Percentiles rank a stretch among this genome's conserved stretches.
Conservation (phyloP, 92 coral and sea anemone species). For the Epizoanthus scotinus region DNA sequence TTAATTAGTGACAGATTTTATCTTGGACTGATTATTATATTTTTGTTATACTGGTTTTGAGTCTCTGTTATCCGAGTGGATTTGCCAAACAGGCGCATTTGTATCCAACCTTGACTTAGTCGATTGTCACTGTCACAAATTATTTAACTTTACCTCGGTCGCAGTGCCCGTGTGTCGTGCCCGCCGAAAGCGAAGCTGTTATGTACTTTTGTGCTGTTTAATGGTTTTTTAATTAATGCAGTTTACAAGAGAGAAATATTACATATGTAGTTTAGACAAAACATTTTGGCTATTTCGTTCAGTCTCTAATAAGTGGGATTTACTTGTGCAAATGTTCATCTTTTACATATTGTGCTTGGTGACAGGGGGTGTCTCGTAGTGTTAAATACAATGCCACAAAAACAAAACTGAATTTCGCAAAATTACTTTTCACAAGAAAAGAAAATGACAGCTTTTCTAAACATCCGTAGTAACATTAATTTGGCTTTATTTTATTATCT, state of each 20-base stretch:
- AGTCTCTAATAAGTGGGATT: background rate
- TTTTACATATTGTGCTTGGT: background rate
- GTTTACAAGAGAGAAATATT: background rate
- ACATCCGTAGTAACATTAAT: too few relatives aligned
- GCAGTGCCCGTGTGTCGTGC: background rate
- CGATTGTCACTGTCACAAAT: background rate
- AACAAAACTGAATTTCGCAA: too few relatives aligned
- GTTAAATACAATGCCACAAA: too few relatives aligned
- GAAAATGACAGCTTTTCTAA: too few relatives aligned
- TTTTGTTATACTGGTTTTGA: background rate
- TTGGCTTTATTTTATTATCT: too few relatives aligned
- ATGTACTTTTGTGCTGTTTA: background rate
- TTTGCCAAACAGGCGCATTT: background rate
- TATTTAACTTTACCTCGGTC: background rate
- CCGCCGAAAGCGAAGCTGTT: background rate
- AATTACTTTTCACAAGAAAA: too few relatives aligned
- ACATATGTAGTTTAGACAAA: background rate
- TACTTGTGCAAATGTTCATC: background rate
- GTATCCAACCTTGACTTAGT: background rate
- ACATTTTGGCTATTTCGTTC: background rate
- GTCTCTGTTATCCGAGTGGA: background rate
- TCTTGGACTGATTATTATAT: background rate
- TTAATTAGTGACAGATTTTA: conserved; percentile 4
- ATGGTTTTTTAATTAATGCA: background rate
- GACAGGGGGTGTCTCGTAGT: background rate